These are phyloP conservation scores for Drosophila pallidifrons DNA, from an alignment of 1,140 invertebrate genomes.

Conservation along the genomic window DNA sequence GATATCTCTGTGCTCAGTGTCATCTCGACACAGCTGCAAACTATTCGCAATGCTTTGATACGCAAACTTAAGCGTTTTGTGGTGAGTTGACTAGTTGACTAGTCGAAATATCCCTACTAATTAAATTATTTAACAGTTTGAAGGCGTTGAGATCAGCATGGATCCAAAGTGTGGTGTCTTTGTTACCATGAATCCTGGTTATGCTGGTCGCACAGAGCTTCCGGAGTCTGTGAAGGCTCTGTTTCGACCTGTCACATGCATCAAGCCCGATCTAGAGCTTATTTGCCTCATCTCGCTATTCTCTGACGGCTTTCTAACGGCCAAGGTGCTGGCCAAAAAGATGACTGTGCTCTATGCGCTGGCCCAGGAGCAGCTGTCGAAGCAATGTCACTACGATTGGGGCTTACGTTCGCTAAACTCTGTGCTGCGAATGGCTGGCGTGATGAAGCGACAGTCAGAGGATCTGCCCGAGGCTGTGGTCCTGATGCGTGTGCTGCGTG, in stretches of 20 bases:
- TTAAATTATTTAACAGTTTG: conserved; percentile 88
- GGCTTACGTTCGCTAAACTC: conserved; percentile 95
- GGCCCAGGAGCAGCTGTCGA: conserved; percentile 94
- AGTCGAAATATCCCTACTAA: background rate
- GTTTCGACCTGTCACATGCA: conserved; percentile 95
- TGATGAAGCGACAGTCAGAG: conserved; percentile 91
- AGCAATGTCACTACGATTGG: conserved; percentile 97
- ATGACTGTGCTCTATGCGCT: conserved; percentile 96
- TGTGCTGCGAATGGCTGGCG: conserved; percentile 95
- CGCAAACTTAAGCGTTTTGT: conserved; percentile 90
- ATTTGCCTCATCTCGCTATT: conserved; percentile 97
- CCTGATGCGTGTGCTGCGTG: conserved; percentile 94
- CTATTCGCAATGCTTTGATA: conserved; percentile 93
- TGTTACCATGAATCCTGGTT: conserved; percentile 97
- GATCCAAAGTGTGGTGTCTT: conserved; percentile 95
- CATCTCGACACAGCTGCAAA: conserved; percentile 95
- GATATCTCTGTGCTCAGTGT: conserved; percentile 95
- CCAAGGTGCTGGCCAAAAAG: conserved; percentile 95
- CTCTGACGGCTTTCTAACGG: conserved; percentile 94
- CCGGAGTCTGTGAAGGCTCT: conserved; percentile 96
- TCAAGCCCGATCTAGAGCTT: conserved; percentile 94
- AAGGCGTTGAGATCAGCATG: conserved; percentile 92
- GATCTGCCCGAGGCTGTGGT: conserved; percentile 93
- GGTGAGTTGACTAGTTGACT: conserved; percentile 85
- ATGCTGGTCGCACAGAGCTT: conserved; percentile 94